Evolutionary conservation across 92 coral and sea anemone species (phyloP), one percentile per base, ranked within the genome.

Genomic region (Parazoanthus darwini): DNA sequence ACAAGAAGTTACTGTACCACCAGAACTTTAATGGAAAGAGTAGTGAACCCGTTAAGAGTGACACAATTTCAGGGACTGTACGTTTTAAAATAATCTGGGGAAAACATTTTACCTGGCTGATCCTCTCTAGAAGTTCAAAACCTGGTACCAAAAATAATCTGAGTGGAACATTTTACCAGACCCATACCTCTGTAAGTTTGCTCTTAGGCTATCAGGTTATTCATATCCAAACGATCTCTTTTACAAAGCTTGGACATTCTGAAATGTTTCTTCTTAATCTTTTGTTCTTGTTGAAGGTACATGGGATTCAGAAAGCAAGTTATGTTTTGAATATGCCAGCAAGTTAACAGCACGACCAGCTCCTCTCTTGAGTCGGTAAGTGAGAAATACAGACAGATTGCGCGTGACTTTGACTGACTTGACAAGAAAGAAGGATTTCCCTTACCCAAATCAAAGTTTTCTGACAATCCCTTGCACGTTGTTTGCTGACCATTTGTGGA

Each of bases 301-400:
- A 5, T 97, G 99, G 99, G 91, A 90, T 35, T 90, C 95, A 9
- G 99, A 95, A 88, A 74, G 93, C 77, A 50, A 67, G 38, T 90
- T 95, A 77, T 97, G 99, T 74, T 82, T 92, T 20, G 94, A 92
- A 78, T 97, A 91, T 83, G 93, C 92, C 44, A 87, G 83, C 76
- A 78, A 88, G 15, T 82, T 95, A 14, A 48, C 95, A 25, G 59
- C 87, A 3, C 37, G 66, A 68, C 81, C 93, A 36, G 86, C 90
- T 25, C 67, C 85, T 23, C 90, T 97, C 23, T 39, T 93, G 42
- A 94, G 88, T 75, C 90, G 99, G 99, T 97, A 94, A 89, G 87
- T n/a, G 26, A 63, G 74, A 77, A 29, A 1, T 35, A 36, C 0
- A 54, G 18, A 46, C 11, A 48, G 11, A 15, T 50, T 2, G 9